Conservation (phyloP, 2,113 vertebrate genomes). For the Ochotona curzoniae region DNA sequence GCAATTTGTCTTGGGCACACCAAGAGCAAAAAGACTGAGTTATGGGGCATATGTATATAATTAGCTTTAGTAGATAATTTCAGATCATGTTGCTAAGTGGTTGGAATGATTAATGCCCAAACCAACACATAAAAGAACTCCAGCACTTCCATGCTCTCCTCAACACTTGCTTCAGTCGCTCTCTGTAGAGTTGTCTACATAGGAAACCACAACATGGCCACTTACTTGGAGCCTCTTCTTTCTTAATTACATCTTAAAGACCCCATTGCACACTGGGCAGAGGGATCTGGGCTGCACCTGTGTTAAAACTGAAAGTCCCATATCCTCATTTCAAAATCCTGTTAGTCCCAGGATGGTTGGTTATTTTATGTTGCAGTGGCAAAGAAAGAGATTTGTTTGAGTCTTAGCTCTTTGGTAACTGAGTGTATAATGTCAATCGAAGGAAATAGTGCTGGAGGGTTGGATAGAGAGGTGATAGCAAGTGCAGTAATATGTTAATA, state of each 20-base stretch:
- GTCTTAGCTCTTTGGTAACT: not conserved
- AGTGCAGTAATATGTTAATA: not conserved
- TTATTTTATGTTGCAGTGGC: not conserved
- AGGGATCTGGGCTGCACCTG: not conserved
- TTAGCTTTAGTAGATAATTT: not conserved
- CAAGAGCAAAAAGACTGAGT: not conserved
- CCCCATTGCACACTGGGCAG: not conserved
- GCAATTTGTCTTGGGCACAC: not conserved
- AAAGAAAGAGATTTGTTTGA: constrained; percentile 21
- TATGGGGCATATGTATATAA: too few relatives aligned
- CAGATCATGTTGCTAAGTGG: not conserved
- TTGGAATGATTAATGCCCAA: not conserved
- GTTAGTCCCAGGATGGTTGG: not conserved
- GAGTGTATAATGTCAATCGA: not conserved
- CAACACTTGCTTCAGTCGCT: not conserved
- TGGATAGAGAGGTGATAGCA: not conserved
- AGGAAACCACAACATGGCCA: not conserved
- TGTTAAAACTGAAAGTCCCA: not conserved
- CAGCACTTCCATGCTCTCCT: not conserved
- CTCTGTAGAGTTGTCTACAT: not conserved
- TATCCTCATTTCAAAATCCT: not conserved
- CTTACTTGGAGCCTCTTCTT: not conserved
- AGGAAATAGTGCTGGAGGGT: not conserved
- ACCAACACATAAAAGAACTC: accelerated
- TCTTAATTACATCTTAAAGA: not conserved